Percentiles rank a stretch among this genome's conserved stretches.
Evolutionary conservation across 2,113 vertebrate genomes (phyloP).

Genomic region (Passerina amoena): DNA sequence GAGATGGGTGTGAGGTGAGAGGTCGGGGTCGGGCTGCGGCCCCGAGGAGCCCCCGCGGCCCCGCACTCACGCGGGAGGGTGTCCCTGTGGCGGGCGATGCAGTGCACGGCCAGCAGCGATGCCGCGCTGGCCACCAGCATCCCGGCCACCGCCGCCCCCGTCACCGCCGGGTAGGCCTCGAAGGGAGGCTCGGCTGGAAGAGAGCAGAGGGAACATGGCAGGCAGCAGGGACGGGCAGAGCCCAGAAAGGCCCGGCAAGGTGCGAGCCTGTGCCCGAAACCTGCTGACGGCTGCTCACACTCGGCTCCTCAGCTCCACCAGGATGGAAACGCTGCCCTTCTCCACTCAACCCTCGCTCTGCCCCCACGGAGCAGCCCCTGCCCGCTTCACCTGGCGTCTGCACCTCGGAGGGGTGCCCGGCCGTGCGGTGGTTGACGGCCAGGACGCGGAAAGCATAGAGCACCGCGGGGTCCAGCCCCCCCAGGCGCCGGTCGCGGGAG

Average conservation of each 20-base stretch:
- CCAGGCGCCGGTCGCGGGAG: conserved; percentile 72
- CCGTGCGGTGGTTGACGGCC: conserved; percentile 85
- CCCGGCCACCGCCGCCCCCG: background rate
- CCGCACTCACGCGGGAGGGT: background rate
- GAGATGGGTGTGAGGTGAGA: fast-evolving
- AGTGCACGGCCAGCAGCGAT: background rate
- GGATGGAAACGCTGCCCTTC: background rate
- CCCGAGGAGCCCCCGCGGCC: fast-evolving
- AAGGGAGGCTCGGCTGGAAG: conserved; percentile 48
- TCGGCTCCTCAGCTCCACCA: background rate
- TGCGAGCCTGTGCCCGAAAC: background rate
- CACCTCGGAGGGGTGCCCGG: conserved; percentile 84
- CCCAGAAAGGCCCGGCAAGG: too few relatives aligned
- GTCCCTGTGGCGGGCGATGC: background rate
- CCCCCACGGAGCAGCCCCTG: background rate
- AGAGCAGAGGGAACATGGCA: background rate
- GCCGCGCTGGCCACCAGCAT: conserved; percentile 3
- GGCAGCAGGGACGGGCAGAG: background rate
- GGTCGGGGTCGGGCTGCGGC: fast-evolving
- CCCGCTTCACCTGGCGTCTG: conserved; percentile 86
- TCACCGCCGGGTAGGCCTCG: conserved; percentile 4
- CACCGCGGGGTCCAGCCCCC: conserved; percentile 78
- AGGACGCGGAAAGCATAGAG: conserved; percentile 84
- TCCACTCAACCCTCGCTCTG: background rate
- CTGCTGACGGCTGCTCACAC: background rate